Evolutionary conservation across 2,113 vertebrate species (phyloP), one percentile per base, ranked within the genome.

Genomic region (Tachysurus vachellii): DNA sequence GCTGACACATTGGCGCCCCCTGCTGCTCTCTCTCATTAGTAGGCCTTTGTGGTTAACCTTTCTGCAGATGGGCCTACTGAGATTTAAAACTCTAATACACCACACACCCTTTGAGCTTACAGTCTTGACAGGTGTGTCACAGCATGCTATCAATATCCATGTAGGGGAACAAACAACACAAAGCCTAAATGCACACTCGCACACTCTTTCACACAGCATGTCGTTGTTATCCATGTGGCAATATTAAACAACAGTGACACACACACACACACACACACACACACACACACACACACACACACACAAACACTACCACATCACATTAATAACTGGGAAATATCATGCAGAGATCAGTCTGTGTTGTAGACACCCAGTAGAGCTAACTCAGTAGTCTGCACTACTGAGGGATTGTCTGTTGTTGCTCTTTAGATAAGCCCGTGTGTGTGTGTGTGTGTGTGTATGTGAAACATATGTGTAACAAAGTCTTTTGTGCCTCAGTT

Each of bases 121-220:
- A 86, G 85, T 77, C 76, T 59, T 47, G 81, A 91, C 90, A 91
- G 90, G 88, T 91, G 90, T 82, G 86, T 85, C 84, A 82, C 88
- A 91, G 88, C 82, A 71, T 89, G 90, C 87, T 77, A 82, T 88
- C 88, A 82, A 84, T 88, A 89, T 81, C 83, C 84, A 86, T 90
- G 86, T 87, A 83, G 83, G 44, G 68, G 59, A 70, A 66, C 77
- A 73, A 21, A 42, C 23, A 88, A 77, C 47, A 88, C n/a, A 42
- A 21, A 84, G 59, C 64, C 80, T 81, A 42, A 81, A 61, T 61
- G 68, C 44, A 86, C 42, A 62, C 75, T 16, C 66, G 23, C 77
- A 84, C 56, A 76, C 42, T 71, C 79, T 61, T 50, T 61, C 64
- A 88, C 66, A 75, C 84, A 85, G 84, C 50, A 64, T 75, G 71